phyloP scores from a whole-genome alignment of 2,888 invertebrate genomes.

The Periphyllus acericola region DNA sequence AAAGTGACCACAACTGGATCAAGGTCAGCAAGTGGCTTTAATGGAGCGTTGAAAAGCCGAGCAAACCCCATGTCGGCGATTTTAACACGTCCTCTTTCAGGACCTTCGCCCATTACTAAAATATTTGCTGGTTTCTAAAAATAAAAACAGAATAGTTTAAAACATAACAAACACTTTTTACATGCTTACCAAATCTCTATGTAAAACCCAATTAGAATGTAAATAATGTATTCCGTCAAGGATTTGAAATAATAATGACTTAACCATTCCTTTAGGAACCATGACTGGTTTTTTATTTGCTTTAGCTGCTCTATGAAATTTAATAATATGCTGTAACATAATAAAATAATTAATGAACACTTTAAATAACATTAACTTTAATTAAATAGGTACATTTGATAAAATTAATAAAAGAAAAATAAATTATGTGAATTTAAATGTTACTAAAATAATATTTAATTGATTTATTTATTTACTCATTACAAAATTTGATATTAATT shows the following conservation, averaged over 20 bases:
- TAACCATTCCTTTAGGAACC: conserved; percentile 97
- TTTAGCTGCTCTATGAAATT: conserved; percentile 97
- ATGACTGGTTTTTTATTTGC: conserved; percentile 97
- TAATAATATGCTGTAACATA: conserved; percentile 85
- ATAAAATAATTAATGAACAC: conserved; percentile 38
- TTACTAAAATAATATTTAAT: too few relatives aligned
- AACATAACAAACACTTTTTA: conserved; percentile 14
- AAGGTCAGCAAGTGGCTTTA: conserved; percentile 96
- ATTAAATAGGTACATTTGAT: conserved; percentile 15
- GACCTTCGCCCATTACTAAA: conserved; percentile 99
- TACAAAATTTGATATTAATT: too few relatives aligned
- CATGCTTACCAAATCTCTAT: conserved; percentile 86
- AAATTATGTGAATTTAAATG: too few relatives aligned
- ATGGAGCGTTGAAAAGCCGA: conserved; percentile 93
- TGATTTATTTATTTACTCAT: too few relatives aligned
- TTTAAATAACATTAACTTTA: conserved; percentile 33
- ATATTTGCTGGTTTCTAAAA: conserved; percentile 96
- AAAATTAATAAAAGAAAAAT: neutral
- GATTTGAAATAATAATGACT: conserved; percentile 96
- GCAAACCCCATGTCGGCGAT: conserved; percentile 99
- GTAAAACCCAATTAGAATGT: conserved; percentile 98
- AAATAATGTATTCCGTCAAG: conserved; percentile 98
- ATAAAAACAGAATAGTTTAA: conserved; percentile 44
- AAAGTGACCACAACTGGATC: conserved; percentile 99
- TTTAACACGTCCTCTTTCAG: conserved; percentile 94